A percentile compares a stretch with the other conserved stretches of the same genome.
Conservation (phyloP, 2,888 invertebrate species). For the Eueremaeus valkanovi region DNA sequence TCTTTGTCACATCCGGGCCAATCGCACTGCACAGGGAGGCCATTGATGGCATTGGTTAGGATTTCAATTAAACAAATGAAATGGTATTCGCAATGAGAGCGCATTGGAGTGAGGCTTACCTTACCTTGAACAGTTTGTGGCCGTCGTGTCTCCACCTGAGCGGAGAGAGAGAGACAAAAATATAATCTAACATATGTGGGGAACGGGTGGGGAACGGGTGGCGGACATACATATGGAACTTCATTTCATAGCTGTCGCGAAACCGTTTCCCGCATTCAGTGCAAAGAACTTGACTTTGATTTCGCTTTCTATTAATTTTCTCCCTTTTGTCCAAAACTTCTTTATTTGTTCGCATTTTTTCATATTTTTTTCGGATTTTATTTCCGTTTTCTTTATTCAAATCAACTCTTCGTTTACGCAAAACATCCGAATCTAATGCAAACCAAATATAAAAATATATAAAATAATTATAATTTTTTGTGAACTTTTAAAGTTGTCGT, state of each 20-base stretch:
- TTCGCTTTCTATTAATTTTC: background rate
- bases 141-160: too few relatives aligned
- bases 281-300: background rate
- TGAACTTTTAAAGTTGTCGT: background rate
- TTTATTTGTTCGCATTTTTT: background rate
- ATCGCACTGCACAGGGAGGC: too few relatives aligned
- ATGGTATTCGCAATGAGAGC: too few relatives aligned
- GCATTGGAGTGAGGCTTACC: too few relatives aligned
- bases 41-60: too few relatives aligned
- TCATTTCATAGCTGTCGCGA: background rate
- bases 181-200: too few relatives aligned
- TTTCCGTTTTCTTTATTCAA: background rate
- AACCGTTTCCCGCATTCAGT: slow-evolving; percentile 8
- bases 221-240: too few relatives aligned
- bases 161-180: too few relatives aligned
- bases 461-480: too few relatives aligned
- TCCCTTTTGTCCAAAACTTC: background rate
- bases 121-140: too few relatives aligned
- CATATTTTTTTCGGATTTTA: background rate
- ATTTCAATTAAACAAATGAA: too few relatives aligned
- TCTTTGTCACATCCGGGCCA: slow-evolving; percentile 1
- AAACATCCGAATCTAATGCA: background rate
- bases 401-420: background rate
- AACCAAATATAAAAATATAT: background rate
- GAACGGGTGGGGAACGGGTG: too few relatives aligned